A percentile compares a stretch with the other conserved stretches of the same genome.
phyloP scores from a whole-genome alignment of 2,797 vertebrate genomes.

The Thamnophis elegans region DNA sequence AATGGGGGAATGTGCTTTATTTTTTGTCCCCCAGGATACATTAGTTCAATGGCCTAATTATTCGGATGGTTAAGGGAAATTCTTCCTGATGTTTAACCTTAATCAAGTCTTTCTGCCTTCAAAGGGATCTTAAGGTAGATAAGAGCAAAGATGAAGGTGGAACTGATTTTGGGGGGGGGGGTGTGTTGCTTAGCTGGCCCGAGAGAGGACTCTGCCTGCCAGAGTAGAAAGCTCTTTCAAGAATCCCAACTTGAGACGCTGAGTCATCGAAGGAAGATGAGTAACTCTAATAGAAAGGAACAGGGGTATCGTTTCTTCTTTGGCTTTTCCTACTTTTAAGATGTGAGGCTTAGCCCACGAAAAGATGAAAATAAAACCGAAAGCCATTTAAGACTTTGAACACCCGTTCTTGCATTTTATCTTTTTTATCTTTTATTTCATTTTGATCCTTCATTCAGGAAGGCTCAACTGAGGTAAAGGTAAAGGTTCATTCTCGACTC shows the following conservation, averaged over 20 bases:
- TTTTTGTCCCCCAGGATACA: background rate
- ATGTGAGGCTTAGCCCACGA: background rate
- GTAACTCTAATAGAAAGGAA: background rate
- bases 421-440: background rate
- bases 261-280: constrained; percentile 22
- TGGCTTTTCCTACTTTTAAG: constrained; percentile 27
- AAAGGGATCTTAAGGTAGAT: background rate
- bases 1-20: background rate
- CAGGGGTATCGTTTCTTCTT: constrained; percentile 12
- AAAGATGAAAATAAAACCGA: constrained; percentile 33
- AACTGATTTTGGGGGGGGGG: background rate
- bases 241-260: constrained; percentile 12
- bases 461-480: background rate
- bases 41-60: constrained; percentile 21
- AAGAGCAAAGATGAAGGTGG: background rate
- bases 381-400: constrained; percentile 23
- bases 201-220: background rate
- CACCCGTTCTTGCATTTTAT: background rate
- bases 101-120: constrained; percentile 13
- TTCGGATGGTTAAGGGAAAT: constrained; percentile 7
- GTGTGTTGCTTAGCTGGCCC: background rate
- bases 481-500: too few relatives aligned
- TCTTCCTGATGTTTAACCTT: constrained; percentile 6
- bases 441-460: background rate
- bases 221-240: constrained; percentile 13